Conservation (phyloP, 2,113 vertebrate genomes). For the Menidia beryllina region DNA sequence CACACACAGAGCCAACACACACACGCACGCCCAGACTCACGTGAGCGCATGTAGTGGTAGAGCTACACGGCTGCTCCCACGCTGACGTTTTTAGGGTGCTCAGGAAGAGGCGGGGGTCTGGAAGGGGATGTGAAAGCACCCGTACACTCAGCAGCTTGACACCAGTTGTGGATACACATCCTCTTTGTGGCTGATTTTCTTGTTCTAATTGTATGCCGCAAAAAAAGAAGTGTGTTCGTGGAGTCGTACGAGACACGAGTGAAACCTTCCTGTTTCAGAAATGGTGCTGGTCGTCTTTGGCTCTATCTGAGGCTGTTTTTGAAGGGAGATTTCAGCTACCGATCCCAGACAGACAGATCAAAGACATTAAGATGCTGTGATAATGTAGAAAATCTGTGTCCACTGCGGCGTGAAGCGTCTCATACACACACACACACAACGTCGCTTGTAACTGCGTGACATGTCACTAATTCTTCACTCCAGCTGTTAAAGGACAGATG, state of each 20-base stretch:
- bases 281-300: no score
- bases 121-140: slow-evolving; percentile 62
- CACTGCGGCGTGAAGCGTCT: neutral
- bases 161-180: no score
- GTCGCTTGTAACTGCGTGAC: neutral
- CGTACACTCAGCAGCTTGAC: no score
- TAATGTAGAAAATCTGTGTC: slow-evolving; percentile 2
- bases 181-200: no score
- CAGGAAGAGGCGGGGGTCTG: slow-evolving; percentile 40
- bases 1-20: slow-evolving; percentile 6
- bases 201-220: no score
- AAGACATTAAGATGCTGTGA: neutral
- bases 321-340: no score
- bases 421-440: slow-evolving; percentile 4
- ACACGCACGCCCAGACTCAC: slow-evolving; percentile 16
- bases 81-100: neutral
- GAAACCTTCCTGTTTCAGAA: no score
- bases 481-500: no score
- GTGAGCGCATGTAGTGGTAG: neutral
- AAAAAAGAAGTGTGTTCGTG: no score
- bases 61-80: neutral
- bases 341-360: neutral
- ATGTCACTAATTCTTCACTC: neutral
- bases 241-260: no score
- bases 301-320: no score